Percentiles rank a stretch among this genome's conserved stretches.
Conservation (phyloP, 2,113 vertebrate genomes). For the Oryzias javanicus region DNA sequence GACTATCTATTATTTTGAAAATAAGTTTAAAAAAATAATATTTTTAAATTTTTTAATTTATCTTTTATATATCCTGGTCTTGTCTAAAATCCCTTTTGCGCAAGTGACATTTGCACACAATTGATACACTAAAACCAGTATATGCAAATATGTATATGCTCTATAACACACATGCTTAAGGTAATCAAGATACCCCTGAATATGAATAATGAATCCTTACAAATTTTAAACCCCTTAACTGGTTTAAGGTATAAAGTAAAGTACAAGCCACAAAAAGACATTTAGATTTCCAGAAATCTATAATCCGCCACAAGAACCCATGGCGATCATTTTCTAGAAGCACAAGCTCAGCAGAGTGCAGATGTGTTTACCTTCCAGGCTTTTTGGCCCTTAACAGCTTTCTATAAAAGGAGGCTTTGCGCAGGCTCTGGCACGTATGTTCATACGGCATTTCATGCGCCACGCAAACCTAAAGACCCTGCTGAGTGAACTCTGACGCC, state of each 20-base stretch:
- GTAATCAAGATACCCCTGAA: too few species aligned
- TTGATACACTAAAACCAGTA: too few species aligned
- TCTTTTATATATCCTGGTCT: too few species aligned
- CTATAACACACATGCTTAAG: too few species aligned
- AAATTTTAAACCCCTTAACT: neutral
- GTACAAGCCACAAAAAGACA: slow-evolving; percentile 29
- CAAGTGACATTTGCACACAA: too few species aligned
- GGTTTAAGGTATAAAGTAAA: slow-evolving; percentile 40
- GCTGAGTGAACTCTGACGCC: slow-evolving; percentile 37
- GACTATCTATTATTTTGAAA: too few species aligned
- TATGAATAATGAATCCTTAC: too few species aligned
- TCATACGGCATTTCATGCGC: neutral
- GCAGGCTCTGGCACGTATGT: slow-evolving; percentile 53
- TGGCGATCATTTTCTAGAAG: slow-evolving; percentile 49
- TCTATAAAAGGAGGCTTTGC: slow-evolving; percentile 28
- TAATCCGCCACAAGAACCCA: slow-evolving; percentile 32
- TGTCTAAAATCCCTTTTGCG: too few species aligned
- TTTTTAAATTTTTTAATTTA: too few species aligned
- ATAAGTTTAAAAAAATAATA: too few species aligned
- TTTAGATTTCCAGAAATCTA: slow-evolving; percentile 26
- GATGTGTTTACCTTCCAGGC: slow-evolving; percentile 62
- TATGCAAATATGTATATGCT: too few species aligned
- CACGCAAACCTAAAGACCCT: slow-evolving; percentile 17
- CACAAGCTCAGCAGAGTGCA: slow-evolving; percentile 51
- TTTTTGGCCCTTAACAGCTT: slow-evolving; percentile 38